phyloP scores from a whole-genome alignment of 1,140 invertebrate species.

The Anastrepha obliqua region DNA sequence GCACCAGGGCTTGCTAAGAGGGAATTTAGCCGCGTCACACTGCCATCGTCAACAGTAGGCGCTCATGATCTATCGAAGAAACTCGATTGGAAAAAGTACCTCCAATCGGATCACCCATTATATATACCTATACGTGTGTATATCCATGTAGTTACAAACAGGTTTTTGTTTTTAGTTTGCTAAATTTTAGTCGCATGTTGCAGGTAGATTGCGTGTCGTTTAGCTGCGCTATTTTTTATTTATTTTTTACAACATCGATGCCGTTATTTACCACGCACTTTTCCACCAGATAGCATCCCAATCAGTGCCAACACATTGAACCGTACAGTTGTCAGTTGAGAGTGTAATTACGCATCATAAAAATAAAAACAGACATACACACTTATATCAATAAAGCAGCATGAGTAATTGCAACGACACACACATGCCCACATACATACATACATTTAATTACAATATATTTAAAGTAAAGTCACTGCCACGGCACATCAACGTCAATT shows the following conservation, averaged over 20 bases:
- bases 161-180: not conserved
- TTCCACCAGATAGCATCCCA: not conserved
- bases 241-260: not conserved
- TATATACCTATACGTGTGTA: too few relatives aligned
- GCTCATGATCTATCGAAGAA: too few relatives aligned
- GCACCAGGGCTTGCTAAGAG: too few relatives aligned
- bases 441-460: not conserved
- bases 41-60: too few relatives aligned
- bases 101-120: too few relatives aligned
- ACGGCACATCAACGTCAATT: constrained; percentile 29
- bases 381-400: not conserved
- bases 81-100: too few relatives aligned
- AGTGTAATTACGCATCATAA: not conserved
- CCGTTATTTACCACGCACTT: constrained; percentile 19
- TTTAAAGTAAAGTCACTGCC: not conserved
- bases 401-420: not conserved
- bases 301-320: not conserved
- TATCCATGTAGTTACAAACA: not conserved
- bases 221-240: not conserved
- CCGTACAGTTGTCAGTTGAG: not conserved
- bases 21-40: too few relatives aligned
- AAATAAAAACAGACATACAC: not conserved
- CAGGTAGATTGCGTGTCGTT: not conserved
- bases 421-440: not conserved
- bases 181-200: not conserved